Evolutionary conservation across 2,888 invertebrate species (phyloP), one percentile per base, ranked within the genome.

Genomic region (Ormia ochracea): DNA sequence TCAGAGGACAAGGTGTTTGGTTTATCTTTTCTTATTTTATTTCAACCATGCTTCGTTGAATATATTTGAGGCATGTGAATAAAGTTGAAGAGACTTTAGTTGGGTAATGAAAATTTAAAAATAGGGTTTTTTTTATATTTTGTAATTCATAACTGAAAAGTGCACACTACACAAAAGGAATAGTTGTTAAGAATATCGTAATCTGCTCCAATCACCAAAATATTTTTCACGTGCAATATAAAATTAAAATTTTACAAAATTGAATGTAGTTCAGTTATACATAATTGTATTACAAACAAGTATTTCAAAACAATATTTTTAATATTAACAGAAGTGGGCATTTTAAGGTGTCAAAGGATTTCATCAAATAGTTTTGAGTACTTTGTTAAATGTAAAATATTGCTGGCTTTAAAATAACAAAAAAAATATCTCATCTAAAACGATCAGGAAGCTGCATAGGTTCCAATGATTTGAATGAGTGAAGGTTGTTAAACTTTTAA

Each of bases 21-120:
- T 65, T 66, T 21, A 58, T 26, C 17, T 19, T 52, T 14, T 41
- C n/a, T 1, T 41, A 28, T 52, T 38, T 43, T 33, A 23, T 48
- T 48, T 6, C 9, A 9, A 54, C 28, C 65, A 65, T 66, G 65
- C 38, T 65, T 58, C 33, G 48, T n/a, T 50, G 48, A 7, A 31
- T 31, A 50, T 17, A 41, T 21, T 58, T 59, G 56, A 50, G 58
- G 41, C 56, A 66, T 58, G 66, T 74, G 50, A 59, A 48, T 43
- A 66, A 66, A 74, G 36, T 65, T 31, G 12, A 41, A 31, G 48
- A 21, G 33, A 50, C 28, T 36, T 10, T 19, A 19, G 21, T 14
- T 48, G 54, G 23, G 9, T 38, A 56, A 21, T 45, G 65, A 28
- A 19, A 31, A 23, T 17, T 66, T 19, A 50, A 36, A 31, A 28